Percentiles rank a stretch among this genome's conserved stretches.
Conservation (phyloP, 1,140 invertebrate genomes). For the Tribolium castaneum region DNA sequence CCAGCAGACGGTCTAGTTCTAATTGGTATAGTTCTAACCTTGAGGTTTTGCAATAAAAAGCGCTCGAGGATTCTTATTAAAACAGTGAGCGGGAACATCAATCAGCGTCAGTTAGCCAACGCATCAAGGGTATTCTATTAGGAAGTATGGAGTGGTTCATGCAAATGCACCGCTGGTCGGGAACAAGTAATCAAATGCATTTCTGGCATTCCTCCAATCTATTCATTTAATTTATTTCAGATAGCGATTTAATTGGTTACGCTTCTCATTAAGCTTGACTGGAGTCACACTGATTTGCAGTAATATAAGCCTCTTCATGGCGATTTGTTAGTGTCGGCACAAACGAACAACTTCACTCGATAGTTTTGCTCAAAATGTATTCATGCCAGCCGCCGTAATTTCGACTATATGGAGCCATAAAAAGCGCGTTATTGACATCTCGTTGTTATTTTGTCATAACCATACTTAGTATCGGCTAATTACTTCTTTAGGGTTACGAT, state of each 20-base stretch:
- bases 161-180: slow-evolving; percentile 31
- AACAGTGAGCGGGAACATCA: slow-evolving; percentile 12
- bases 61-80: neutral
- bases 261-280: slow-evolving; percentile 33
- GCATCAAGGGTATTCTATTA: slow-evolving; percentile 39
- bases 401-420: neutral
- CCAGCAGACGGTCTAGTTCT: neutral
- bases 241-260: slow-evolving; percentile 38
- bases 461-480: slow-evolving; percentile 1
- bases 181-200: slow-evolving; percentile 43
- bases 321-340: neutral
- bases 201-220: slow-evolving; percentile 38
- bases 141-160: slow-evolving; percentile 32
- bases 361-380: neutral
- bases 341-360: neutral
- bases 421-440: slow-evolving; percentile 14
- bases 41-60: neutral
- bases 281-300: slow-evolving; percentile 21
- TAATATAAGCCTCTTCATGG: slow-evolving; percentile 1
- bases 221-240: slow-evolving; percentile 40
- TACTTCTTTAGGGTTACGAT: slow-evolving; percentile 30
- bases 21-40: neutral
- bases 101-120: slow-evolving; percentile 31
- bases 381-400: neutral
- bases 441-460: slow-evolving; percentile 19